phyloP scores from a whole-genome alignment of 2,888 invertebrate species.

The Melieria omissa region DNA sequence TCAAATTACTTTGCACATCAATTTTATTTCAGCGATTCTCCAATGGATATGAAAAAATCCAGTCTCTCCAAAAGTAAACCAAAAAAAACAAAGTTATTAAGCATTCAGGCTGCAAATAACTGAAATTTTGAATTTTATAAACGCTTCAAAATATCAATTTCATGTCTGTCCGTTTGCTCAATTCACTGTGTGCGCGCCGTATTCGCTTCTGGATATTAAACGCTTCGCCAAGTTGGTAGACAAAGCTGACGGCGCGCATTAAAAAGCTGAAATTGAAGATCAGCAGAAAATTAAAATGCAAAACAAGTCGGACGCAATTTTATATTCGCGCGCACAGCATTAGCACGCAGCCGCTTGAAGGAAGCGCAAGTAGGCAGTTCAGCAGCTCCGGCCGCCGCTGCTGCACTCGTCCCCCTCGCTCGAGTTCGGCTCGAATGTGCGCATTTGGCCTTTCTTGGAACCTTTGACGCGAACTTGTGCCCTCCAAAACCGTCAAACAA shows the following conservation, averaged over 20 bases:
- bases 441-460: conserved; percentile 48
- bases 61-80: too few relatives aligned
- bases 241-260: not conserved
- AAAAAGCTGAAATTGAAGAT: conserved; percentile 37
- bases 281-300: conserved; percentile 58
- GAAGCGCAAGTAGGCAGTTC: conserved; percentile 18
- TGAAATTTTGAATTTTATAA: not conserved
- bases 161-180: conserved; percentile 5
- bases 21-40: too few relatives aligned
- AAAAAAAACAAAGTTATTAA: not conserved
- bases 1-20: too few relatives aligned
- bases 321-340: not conserved
- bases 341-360: not conserved
- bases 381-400: conserved; percentile 26
- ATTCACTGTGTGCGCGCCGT: conserved; percentile 14
- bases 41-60: too few relatives aligned
- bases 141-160: conserved; percentile 20
- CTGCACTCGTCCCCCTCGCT: not conserved
- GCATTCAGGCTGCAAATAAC: conserved; percentile 8
- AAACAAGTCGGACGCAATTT: conserved; percentile 52
- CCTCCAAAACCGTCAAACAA: conserved; percentile 38
- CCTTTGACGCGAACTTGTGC: conserved; percentile 63
- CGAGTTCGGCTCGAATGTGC: conserved; percentile 37
- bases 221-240: conserved; percentile 14
- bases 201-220: conserved; percentile 11